Evolutionary conservation across 2,888 invertebrate species (phyloP), one percentile per base, ranked within the genome.

Genomic region (Geotrupes spiniger): DNA sequence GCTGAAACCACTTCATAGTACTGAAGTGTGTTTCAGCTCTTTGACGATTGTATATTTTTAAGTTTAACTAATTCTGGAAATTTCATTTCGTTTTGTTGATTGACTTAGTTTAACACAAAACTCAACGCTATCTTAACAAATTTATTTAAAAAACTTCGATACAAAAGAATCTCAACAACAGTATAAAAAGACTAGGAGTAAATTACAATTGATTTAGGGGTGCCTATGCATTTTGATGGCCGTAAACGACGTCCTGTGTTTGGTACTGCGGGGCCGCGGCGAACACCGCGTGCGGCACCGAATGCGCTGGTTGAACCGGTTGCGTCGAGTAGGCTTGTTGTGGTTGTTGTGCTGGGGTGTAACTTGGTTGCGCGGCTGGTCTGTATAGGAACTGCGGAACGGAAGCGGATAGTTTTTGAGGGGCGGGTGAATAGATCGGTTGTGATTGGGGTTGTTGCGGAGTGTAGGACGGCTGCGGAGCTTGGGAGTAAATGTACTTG

Each of bases 231-330:
- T 44, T 25, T 17, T 45, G 39, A 16, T 46, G 42, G 9, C 37
- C 14, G 26, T 49, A 51, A 26, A 12, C 37, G 11, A 57, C 57
- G 39, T 56, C 42, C 26, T 54, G 57, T 9, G 52, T 49, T 33
- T 63, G 60, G 28, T 51, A 46, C 38, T 62, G 63, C 11, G 58
- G 55, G 6, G 52, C 51, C 12, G 40, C 25, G 15, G 53, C 46
- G 29, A 56, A 57, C 21, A 57, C 54, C 43, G 59, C 58, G 37
- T 65, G 64, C 16, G 56, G 54, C 28, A 36, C 46, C 38, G 52
- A 48, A 36, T 52, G 52, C 28, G 29, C 53, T 41, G 11, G 36
- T 36, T 21, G 21, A 21, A 4, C 4, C 6, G 21, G 21, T 21
- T 3, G 21, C 6, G 3, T 3, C 6, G 3, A 6, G 3, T 21